A percentile compares a stretch with the other conserved stretches of the same genome.
These are phyloP conservation scores for Dolomedes plantarius DNA, from an alignment of 2,888 invertebrate species.

Conservation along the genomic window DNA sequence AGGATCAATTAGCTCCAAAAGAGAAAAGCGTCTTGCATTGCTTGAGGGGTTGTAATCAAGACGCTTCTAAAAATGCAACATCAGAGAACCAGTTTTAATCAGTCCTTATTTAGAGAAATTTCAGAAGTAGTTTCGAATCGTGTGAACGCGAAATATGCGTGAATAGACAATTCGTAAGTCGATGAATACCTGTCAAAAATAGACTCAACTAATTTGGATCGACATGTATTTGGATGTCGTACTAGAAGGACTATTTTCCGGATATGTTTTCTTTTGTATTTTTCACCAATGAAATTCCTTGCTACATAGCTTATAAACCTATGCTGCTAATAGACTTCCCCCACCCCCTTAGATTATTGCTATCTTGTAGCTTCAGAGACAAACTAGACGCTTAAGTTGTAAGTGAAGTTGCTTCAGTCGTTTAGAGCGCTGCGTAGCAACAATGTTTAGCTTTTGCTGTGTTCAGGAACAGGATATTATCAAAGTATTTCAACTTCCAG, in stretches of 20 bases:
- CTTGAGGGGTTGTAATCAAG: constrained; percentile 12
- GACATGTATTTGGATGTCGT: neutral
- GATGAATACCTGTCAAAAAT: neutral
- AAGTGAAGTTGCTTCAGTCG: constrained; percentile 25
- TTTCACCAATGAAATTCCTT: neutral
- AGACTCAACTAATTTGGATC: neutral
- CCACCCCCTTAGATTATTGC: neutral
- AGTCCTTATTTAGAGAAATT: neutral
- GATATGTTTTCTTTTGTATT: neutral
- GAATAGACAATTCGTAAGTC: neutral
- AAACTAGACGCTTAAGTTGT: constrained; percentile 43
- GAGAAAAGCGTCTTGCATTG: constrained; percentile 1
- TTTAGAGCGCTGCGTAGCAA: constrained; percentile 38
- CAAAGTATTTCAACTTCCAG: constrained; percentile 54
- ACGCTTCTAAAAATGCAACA: neutral
- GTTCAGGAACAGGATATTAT: constrained; percentile 28
- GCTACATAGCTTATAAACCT: neutral
- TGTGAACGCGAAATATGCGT: constrained; percentile 13
- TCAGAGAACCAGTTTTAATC: neutral
- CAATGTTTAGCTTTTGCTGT: constrained; percentile 50
- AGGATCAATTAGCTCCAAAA: neutral
- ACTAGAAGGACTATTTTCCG: constrained; percentile 16
- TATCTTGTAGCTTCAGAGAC: constrained; percentile 9
- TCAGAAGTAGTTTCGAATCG: constrained; percentile 9
- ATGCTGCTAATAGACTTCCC: neutral